Evolutionary conservation across 2,888 invertebrate genomes (phyloP).

Genomic region (Agonopterix arenella): DNA sequence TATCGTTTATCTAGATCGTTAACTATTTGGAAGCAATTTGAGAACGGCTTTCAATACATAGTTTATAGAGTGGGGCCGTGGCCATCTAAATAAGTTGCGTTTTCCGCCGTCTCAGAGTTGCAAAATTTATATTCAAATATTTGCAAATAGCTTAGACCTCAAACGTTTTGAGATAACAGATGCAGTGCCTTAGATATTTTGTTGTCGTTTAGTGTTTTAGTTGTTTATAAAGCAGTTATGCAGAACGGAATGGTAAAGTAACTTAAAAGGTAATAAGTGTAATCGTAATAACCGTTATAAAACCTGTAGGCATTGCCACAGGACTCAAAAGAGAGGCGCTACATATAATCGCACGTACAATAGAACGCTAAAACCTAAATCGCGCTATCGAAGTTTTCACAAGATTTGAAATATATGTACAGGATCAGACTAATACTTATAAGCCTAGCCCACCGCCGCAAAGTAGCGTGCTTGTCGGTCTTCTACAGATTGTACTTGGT

Average conservation of each 20-base stretch:
- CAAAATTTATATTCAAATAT: constrained; percentile 50
- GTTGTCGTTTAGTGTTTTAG: constrained; percentile 16
- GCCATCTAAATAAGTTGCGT: constrained; percentile 19
- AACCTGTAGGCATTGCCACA: too few species aligned
- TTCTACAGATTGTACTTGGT: too few species aligned
- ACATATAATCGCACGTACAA: too few species aligned
- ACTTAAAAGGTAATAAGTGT: too few species aligned
- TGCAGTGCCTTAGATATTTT: constrained; percentile 30
- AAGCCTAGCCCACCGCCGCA: too few species aligned
- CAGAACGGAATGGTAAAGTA: neutral
- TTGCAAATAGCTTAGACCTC: constrained; percentile 43
- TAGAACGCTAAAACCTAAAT: too few species aligned
- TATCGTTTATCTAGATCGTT: constrained; percentile 44
- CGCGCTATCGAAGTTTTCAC: too few species aligned
- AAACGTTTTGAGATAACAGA: constrained; percentile 36
- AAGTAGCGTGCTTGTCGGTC: too few species aligned
- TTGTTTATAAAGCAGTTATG: neutral
- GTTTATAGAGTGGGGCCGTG: constrained; percentile 33
- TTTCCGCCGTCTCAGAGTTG: constrained; percentile 35
- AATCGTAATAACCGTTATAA: too few species aligned
- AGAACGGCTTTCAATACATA: constrained; percentile 41
- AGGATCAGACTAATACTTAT: too few species aligned
- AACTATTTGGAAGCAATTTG: constrained; percentile 52
- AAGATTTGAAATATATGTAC: too few species aligned
- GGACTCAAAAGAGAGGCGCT: too few species aligned